Percentiles rank a stretch among this genome's conserved stretches.
Evolutionary conservation across 2,797 vertebrate species (phyloP).

Genomic region (Tenualosa thibaudeaui): DNA sequence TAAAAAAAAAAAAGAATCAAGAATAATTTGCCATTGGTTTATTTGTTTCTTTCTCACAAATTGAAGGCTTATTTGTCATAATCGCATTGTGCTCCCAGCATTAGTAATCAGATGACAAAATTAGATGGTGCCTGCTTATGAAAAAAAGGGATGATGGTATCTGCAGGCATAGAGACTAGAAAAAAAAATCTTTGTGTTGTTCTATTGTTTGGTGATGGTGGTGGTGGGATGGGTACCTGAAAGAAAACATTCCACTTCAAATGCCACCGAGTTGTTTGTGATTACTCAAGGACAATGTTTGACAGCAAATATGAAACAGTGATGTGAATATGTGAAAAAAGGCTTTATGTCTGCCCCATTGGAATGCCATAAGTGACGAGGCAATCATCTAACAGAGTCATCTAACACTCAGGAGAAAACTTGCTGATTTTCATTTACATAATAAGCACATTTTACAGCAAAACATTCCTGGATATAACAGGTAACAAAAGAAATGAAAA

Average conservation of each 20-base stretch:
- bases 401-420: not conserved
- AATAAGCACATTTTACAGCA: not conserved
- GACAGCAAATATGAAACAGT: not conserved
- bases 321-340: too few species aligned
- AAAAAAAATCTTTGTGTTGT: not conserved
- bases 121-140: too few species aligned
- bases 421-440: too few species aligned
- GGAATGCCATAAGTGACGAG: not conserved
- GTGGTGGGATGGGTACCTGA: not conserved
- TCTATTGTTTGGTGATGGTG: not conserved
- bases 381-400: not conserved
- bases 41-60: too few species aligned
- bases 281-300: not conserved
- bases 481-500: not conserved
- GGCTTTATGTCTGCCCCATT: not conserved
- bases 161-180: not conserved
- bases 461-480: not conserved
- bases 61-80: too few species aligned
- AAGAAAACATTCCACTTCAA: not conserved
- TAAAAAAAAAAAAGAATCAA: too few species aligned
- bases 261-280: not conserved
- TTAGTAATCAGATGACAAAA: too few species aligned
- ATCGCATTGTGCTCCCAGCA: too few species aligned
- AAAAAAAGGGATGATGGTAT: too few species aligned
- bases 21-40: too few species aligned